Evolutionary conservation across 2,113 vertebrate genomes (phyloP).

Genomic region (Corynorhinus townsendii): DNA sequence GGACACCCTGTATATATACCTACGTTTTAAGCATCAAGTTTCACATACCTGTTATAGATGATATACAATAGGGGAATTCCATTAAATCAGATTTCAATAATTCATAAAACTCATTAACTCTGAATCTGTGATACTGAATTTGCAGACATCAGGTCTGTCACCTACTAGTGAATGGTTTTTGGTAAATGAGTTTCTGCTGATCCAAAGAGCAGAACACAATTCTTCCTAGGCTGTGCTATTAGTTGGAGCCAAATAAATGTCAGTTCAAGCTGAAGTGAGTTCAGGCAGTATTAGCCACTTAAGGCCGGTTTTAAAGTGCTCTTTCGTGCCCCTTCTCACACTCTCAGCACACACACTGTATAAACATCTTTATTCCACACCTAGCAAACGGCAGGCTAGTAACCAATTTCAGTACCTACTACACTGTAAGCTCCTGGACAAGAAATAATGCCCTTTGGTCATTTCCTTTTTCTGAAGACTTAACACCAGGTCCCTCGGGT

Average conservation of each 20-base stretch:
- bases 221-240: neutral
- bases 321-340: neutral
- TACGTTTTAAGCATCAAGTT: constrained; percentile 7
- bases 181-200: neutral
- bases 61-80: neutral
- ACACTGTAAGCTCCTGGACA: neutral
- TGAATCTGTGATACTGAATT: neutral
- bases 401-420: neutral
- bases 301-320: neutral
- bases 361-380: neutral
- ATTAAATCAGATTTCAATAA: neutral
- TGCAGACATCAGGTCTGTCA: neutral
- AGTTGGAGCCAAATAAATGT: neutral
- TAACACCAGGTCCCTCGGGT: neutral
- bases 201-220: neutral
- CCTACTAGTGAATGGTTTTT: neutral
- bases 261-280: neutral
- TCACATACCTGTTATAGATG: neutral
- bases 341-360: neutral
- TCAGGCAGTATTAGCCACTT: neutral
- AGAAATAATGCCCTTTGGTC: neutral
- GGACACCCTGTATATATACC: neutral
- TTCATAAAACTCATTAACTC: constrained; percentile 3
- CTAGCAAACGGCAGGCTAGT: neutral
- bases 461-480: neutral